phyloP scores from a whole-genome alignment of 2,888 invertebrate genomes.

The Plebejus melissa region DNA sequence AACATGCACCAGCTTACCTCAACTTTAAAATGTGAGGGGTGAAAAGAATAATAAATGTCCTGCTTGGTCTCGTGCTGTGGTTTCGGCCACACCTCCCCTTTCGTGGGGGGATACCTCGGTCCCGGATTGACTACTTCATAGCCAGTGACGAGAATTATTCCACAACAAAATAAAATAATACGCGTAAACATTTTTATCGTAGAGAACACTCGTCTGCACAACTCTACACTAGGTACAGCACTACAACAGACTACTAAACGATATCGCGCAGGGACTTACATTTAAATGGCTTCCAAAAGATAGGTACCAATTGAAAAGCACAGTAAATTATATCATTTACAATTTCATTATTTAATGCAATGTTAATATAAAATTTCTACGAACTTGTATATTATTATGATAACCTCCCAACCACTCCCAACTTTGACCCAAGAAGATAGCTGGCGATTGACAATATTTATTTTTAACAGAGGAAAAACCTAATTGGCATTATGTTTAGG shows the following conservation, averaged over 20 bases:
- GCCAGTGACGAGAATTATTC: not conserved
- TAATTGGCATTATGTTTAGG: not conserved
- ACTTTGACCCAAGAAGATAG: not conserved
- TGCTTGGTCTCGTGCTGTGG: slow-evolving; percentile 73
- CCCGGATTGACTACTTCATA: slow-evolving; percentile 58
- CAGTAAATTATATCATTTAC: not conserved
- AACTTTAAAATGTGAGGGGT: slow-evolving; percentile 69
- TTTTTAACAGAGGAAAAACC: slow-evolving; percentile 14
- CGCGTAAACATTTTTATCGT: not conserved
- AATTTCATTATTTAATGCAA: not conserved
- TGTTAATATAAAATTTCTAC: not conserved
- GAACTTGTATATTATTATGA: not conserved
- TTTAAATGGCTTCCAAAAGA: not conserved
- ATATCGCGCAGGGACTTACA: not conserved
- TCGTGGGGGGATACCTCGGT: slow-evolving; percentile 74
- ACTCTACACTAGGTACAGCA: not conserved
- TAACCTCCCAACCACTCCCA: not conserved
- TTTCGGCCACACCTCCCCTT: slow-evolving; percentile 84
- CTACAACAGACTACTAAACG: not conserved
- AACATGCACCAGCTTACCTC: slow-evolving; percentile 49
- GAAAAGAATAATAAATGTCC: slow-evolving; percentile 60
- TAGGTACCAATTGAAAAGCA: not conserved
- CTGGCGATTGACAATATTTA: slow-evolving; percentile 1
- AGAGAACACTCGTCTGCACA: not conserved
- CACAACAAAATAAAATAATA: slow-evolving; percentile 15